Percentiles rank a stretch among this genome's conserved stretches.
Evolutionary conservation across 92 coral and sea anemone genomes (phyloP).

Genomic region (Micromussa lordhowensis): DNA sequence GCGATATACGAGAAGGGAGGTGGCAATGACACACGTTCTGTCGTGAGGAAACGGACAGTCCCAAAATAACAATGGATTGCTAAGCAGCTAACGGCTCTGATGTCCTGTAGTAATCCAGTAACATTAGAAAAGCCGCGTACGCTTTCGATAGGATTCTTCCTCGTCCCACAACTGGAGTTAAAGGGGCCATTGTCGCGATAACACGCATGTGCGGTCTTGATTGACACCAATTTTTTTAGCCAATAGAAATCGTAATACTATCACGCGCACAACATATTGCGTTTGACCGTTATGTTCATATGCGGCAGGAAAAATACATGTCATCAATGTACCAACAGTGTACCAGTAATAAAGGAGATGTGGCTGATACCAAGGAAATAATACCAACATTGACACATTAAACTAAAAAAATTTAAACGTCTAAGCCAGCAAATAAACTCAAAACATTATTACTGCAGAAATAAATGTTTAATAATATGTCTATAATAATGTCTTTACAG

Average conservation of each 20-base stretch:
- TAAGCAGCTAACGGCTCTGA: too few species aligned
- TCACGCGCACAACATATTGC: too few species aligned
- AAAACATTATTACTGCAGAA: neutral
- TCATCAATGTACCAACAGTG: neutral
- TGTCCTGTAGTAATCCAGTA: too few species aligned
- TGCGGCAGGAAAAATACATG: neutral
- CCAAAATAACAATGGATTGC: too few species aligned
- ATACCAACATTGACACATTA: neutral
- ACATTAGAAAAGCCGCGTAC: too few species aligned
- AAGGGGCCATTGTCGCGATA: too few species aligned
- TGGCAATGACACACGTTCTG: slow-evolving; percentile 76
- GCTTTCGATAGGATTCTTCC: too few species aligned
- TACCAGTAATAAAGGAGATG: neutral
- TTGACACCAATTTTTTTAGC: too few species aligned
- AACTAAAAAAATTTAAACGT: too few species aligned
- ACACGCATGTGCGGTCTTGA: too few species aligned
- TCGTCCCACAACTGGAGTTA: too few species aligned
- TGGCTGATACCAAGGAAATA: neutral
- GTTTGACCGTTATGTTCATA: neutral
- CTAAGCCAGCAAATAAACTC: neutral
- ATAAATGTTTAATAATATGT: neutral
- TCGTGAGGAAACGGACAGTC: neutral
- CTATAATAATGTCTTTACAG: neutral
- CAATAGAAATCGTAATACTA: too few species aligned
- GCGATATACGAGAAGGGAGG: slow-evolving; percentile 69